A percentile compares a stretch with the other conserved stretches of the same genome.
Conservation (phyloP, 2,888 invertebrate species). For the Lypha dubia region DNA sequence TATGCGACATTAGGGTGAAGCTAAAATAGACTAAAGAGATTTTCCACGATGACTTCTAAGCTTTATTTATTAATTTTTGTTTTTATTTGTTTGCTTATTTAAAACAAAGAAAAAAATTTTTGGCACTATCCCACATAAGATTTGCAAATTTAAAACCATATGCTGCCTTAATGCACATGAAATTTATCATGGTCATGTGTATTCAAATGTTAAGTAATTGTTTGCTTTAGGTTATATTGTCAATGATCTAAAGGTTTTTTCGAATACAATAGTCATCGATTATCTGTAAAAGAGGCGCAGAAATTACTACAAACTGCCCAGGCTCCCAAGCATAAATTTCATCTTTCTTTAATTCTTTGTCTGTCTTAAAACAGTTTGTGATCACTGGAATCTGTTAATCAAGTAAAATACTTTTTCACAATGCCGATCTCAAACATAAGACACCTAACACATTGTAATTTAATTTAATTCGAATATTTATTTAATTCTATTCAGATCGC, state of each 20-base stretch:
- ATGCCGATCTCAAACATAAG: not conserved
- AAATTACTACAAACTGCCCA: not conserved
- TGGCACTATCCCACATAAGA: not conserved
- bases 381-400: not conserved
- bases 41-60: too few relatives aligned
- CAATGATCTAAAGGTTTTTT: not conserved
- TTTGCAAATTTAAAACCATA: not conserved
- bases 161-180: not conserved
- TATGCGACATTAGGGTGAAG: not conserved
- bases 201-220: constrained; percentile 17
- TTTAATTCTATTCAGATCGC: not conserved
- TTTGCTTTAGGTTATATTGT: not conserved
- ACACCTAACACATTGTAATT: not conserved
- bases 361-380: not conserved
- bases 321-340: too few relatives aligned
- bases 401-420: not conserved
- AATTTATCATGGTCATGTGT: not conserved
- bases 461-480: not conserved
- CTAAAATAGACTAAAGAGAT: not conserved
- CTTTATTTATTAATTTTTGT: too few relatives aligned
- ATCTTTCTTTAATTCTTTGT: not conserved
- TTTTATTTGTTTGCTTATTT: too few relatives aligned
- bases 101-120: too few relatives aligned
- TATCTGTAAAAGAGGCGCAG: not conserved
- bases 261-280: not conserved